Conservation (phyloP, 2,797 vertebrate genomes). For the Arrhamphus sclerolepis region DNA sequence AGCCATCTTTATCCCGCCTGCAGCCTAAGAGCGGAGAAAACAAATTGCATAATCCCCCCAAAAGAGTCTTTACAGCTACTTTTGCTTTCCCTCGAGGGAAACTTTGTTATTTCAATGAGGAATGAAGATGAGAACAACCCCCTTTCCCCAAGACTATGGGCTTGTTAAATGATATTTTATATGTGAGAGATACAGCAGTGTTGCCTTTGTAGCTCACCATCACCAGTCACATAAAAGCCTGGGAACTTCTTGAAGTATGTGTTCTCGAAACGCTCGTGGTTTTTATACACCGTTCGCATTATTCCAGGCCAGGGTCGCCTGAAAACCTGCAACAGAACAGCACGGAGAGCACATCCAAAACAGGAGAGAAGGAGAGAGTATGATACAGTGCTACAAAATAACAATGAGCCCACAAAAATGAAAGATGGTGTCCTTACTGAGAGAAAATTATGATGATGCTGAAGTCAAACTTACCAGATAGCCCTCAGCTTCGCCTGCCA, state of each 20-base stretch:
- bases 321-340: slow-evolving; percentile 78
- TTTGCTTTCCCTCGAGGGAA: background rate
- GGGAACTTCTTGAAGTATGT: slow-evolving; percentile 87
- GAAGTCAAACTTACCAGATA: slow-evolving; percentile 76
- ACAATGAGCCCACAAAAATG: too few relatives aligned
- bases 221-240: slow-evolving; percentile 85
- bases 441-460: too few relatives aligned
- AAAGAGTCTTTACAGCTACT: background rate
- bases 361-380: too few relatives aligned
- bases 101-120: slow-evolving; percentile 6
- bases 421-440: too few relatives aligned
- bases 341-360: too few relatives aligned
- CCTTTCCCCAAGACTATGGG: background rate
- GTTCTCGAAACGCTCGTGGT: slow-evolving; percentile 83
- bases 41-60: background rate
- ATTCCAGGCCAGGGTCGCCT: slow-evolving; percentile 85
- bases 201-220: slow-evolving; percentile 70
- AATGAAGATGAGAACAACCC: background rate
- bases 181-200: background rate
- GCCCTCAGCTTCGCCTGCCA: slow-evolving; percentile 84
- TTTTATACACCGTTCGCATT: slow-evolving; percentile 81
- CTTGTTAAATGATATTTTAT: background rate
- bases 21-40: slow-evolving; percentile 72
- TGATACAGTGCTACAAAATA: too few relatives aligned
- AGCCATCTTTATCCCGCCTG: slow-evolving; percentile 84